Base-by-base conservation (phyloP, 2,113 vertebrate genomes). In the Electrona antarctica region DNA sequence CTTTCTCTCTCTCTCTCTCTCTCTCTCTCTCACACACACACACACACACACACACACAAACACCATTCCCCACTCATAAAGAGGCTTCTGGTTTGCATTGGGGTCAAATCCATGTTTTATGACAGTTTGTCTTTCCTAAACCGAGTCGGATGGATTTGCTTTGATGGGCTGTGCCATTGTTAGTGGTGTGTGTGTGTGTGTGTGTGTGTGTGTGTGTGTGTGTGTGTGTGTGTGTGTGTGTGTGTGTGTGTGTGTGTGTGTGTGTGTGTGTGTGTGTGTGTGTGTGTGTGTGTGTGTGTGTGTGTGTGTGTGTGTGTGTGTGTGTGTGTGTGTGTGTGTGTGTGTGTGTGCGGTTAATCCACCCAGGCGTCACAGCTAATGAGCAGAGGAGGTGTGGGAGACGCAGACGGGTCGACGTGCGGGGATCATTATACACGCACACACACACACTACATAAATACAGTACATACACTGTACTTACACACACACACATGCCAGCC, bases 361-460 rank as follows among this genome's bases (percentile, higher is more conserved):
- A 82, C 50, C 70, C 83, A 88, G 88, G 89, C 87, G 76, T 89
- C 76, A 59, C 55, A 49, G 61, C 77, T 91, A 91, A 91, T 82
- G 83, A 90, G 85, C 84, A 80, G 48, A 67, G 78, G 85, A 84
- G 85, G 74, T 81, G 82, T 79, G 60, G 67, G 84, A 81, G 79
- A 87, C 84, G 66, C 48, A 58, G 52, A 76, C 74, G 74, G 62
- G 73, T 64, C 59, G n/a, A 64, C 69, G 82, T 71, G 60, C 45
- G 21, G 58, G 79, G 77, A 87, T 87, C 78, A 74, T 80, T 79
- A 80, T 14, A 76, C 66, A 62, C 41, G 46, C 41, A 55, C 67
- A 64, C 47, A 68, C 45, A 67, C 66, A 65, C 61, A 67, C 7
- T 21, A 73, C 71, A 48, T 47, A 29, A 55, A 65, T 9, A 69